phyloP scores from a whole-genome alignment of 2,113 vertebrate genomes.

The Oxyura jamaicensis region DNA sequence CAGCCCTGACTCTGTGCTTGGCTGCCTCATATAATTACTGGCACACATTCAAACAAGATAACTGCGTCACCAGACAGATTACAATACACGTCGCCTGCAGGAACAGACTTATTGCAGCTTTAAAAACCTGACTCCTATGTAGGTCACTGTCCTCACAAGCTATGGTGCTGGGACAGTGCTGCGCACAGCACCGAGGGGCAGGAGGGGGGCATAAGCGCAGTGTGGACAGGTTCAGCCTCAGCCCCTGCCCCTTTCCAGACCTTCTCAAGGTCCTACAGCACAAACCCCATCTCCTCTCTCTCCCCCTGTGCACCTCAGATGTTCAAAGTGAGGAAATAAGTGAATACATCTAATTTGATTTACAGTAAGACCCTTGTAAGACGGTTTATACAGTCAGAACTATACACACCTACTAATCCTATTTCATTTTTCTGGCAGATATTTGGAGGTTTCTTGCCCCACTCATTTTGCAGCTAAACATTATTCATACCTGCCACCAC shows the following conservation, averaged over 20 bases:
- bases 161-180: not conserved
- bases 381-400: not conserved
- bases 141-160: not conserved
- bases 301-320: not conserved
- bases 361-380: not conserved
- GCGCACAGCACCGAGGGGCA: not conserved
- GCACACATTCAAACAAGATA: not conserved
- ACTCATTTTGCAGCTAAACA: not conserved
- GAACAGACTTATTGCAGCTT: not conserved
- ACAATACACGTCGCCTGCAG: not conserved
- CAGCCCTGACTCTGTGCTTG: not conserved
- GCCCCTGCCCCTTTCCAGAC: not conserved
- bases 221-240: not conserved
- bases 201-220: not conserved
- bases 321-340: not conserved
- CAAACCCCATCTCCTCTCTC: not conserved
- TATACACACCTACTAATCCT: not conserved
- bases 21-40: not conserved
- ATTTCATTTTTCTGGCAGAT: not conserved
- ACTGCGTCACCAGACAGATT: conserved; percentile 28
- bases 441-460: not conserved
- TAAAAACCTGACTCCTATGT: not conserved
- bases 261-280: not conserved
- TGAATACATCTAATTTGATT: not conserved
- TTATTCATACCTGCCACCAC: conserved; percentile 10